A percentile compares a stretch with the other conserved stretches of the same genome.
These are phyloP conservation scores for Oeneis ivallda DNA, from an alignment of 2,888 invertebrate species.

Conservation along the genomic window DNA sequence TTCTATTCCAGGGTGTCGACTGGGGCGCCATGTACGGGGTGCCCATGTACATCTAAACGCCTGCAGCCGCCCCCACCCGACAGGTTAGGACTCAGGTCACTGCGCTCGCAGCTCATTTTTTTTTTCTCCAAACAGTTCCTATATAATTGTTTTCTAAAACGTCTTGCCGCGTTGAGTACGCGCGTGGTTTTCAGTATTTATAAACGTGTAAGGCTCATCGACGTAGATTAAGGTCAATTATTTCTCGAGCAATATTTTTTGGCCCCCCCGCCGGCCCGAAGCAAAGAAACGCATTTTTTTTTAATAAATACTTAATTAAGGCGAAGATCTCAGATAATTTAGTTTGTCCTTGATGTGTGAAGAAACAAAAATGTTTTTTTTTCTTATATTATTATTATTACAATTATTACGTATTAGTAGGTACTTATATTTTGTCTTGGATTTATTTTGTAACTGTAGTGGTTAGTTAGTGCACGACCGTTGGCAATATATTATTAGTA, in stretches of 20 bases:
- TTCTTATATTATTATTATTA: constrained; percentile 2
- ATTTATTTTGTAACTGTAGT: constrained; percentile 43
- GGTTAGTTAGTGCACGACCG: constrained; percentile 69
- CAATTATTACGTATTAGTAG: constrained; percentile 22
- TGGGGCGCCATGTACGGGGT: constrained; percentile 96
- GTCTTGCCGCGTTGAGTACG: constrained; percentile 52
- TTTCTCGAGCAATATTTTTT: constrained; percentile 51
- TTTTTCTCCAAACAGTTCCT: constrained; percentile 59
- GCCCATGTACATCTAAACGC: constrained; percentile 92
- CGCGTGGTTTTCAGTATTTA: constrained; percentile 43
- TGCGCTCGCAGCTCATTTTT: constrained; percentile 42
- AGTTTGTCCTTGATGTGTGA: constrained; percentile 54
- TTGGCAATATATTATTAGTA: constrained; percentile 56
- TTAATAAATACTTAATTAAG: constrained; percentile 54
- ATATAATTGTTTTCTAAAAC: constrained; percentile 48
- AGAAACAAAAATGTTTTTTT: constrained; percentile 27
- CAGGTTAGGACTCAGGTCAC: constrained; percentile 49
- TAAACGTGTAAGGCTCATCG: constrained; percentile 51
- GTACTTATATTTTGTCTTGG: constrained; percentile 55
- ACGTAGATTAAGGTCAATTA: constrained; percentile 53
- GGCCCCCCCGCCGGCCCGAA: constrained; percentile 55
- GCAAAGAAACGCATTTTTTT: constrained; percentile 76
- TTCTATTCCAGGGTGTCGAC: constrained; percentile 95
- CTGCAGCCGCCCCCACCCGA: constrained; percentile 46
- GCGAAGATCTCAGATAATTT: constrained; percentile 78